Evolutionary conservation across 2,797 vertebrate genomes (phyloP), one percentile per base, ranked within the genome.

Genomic region (Austrolebias charrua): DNA sequence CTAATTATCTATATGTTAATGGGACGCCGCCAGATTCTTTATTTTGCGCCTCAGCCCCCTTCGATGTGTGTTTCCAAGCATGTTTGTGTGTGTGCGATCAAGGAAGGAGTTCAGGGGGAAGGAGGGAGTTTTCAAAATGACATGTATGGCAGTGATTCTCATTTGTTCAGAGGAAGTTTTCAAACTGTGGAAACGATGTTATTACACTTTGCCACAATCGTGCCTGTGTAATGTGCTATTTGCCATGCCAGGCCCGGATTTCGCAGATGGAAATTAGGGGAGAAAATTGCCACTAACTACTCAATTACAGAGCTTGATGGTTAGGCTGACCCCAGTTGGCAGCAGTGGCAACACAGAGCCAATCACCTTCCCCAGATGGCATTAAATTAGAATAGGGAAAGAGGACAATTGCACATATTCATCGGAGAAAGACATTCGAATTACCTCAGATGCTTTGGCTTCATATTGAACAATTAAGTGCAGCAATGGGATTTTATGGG

Each of bases 201-300:
- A 93, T 93, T 93, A 92, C 92, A 92, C 89, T 83, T 86, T 91
- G 87, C 86, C 88, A 85, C 91, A 89, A 90, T 88, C 74, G 79
- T 67, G 86, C 80, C 83, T 87, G 89, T 89, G 91, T 93, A 92
- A 93, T 92, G 90, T 91, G 91, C 92, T 92, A 92, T 92, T 94
- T 94, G 91, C 91, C 91, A 93, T 93, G 91, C 92, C 91, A 88
- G 85, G 86, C 89, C 90, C 76, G 89, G 89, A 89, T 89, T 90
- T 90, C 71, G 88, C 91, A 90, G 90, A 92, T 91, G 91, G 90
- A 92, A 94, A 94, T 93, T 93, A 93, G 87, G 90, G 89, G 86
- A 87, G 90, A 91, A 93, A 93, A 94, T 94, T 93, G 92, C 90
- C 90, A 91, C 92, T 93, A 93, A 94, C 93, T 92, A 93, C 92